Percentiles rank a stretch among this genome's conserved stretches.
Evolutionary conservation across 2,113 vertebrate species (phyloP).

Genomic region (Bagarius yarrelli): DNA sequence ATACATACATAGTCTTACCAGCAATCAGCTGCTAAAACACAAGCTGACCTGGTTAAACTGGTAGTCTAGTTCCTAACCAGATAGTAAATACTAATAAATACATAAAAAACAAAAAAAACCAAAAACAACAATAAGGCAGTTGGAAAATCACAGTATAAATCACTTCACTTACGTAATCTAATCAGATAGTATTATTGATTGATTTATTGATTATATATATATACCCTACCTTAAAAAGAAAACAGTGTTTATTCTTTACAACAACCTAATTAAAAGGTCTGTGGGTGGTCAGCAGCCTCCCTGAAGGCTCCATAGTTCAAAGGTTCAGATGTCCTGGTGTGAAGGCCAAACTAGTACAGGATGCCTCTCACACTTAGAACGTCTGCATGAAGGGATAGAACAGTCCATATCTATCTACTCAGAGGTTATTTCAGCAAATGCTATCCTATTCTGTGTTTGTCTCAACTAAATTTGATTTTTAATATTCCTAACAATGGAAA

Average conservation of each 20-base stretch:
- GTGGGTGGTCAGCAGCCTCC: slow-evolving; percentile 45
- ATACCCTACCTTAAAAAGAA: background rate
- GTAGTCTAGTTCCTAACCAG: background rate
- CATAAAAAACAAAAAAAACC: background rate
- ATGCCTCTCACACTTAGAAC: slow-evolving; percentile 14
- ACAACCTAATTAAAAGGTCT: slow-evolving; percentile 1
- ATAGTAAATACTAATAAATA: background rate
- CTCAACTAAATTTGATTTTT: no score
- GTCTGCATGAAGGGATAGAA: background rate
- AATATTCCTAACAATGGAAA: no score
- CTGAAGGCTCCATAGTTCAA: slow-evolving; percentile 3
- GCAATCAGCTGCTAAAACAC: background rate
- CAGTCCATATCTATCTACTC: background rate
- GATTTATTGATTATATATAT: no score
- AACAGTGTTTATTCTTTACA: background rate
- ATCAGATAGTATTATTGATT: no score
- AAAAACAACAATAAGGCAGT: background rate
- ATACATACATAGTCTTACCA: background rate
- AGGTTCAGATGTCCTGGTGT: slow-evolving; percentile 35
- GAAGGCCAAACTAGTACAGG: slow-evolving; percentile 25
- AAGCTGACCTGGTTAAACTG: background rate
- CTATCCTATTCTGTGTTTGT: background rate
- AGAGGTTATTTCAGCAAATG: background rate
- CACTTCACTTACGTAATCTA: background rate
- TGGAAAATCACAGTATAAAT: background rate